Base-by-base conservation (phyloP, 2,113 vertebrate species). In the Electrona antarctica region DNA sequence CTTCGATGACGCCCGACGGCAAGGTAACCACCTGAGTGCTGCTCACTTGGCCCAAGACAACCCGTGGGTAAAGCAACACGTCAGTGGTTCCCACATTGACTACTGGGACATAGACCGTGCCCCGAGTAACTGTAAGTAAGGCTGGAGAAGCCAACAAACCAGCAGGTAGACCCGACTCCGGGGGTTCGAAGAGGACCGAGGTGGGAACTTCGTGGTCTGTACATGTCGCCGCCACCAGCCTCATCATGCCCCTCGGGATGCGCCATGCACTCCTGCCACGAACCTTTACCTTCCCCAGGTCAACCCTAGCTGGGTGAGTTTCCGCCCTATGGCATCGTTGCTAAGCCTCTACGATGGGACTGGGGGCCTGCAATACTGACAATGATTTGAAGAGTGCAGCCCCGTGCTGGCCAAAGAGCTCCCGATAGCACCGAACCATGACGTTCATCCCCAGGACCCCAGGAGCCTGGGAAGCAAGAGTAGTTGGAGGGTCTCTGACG, bases 331-430 rank as follows among this genome's bases (percentile, higher is more conserved):
- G 48, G 28, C 62, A 21, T 13, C 14, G 13, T 3, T 63, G 74
- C 4, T 58, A 12, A 0, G 60, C 67, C n/a, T 64, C 51, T 11
- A 60, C n/a, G 9, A 29, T 57, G 10, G 64, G 1, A 9, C 8
- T 13, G 2, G 54, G 47, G 1, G 65, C 64, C 11, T 46, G 46
- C 5, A 9, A 51, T 47, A 61, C 61, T 29, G 8, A n/a, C 2
- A 12, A 15, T 1, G 47, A 6, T 8, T 67, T 10, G 28, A 73
- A 78, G 3, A 73, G 49, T 1, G 8, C 49, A 57, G 15, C 21
- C n/a, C 67, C 78, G 73, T 67, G 69, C 33, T 73, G 69, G 4
- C 14, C 45, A 58, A 77, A 78, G 9, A 57, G 14, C 33, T 73
- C 70, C 3, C 50, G n/a, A 14, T 74, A 79, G 12, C 77, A 79